phyloP scores from a whole-genome alignment of 2,888 invertebrate species.

The Allolobophora icterica region DNA sequence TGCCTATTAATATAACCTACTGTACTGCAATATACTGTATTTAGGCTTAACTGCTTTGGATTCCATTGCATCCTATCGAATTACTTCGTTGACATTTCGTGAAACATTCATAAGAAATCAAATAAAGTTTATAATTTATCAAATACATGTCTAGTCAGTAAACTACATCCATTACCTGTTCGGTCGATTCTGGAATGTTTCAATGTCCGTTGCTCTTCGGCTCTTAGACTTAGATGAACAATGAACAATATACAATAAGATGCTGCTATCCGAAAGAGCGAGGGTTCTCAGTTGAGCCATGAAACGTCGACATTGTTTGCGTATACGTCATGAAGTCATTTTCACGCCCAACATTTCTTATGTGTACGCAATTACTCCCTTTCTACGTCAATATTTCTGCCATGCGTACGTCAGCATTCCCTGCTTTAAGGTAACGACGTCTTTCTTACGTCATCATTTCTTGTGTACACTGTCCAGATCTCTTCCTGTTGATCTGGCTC shows the following conservation, averaged over 20 bases:
- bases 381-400: background rate
- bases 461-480: background rate
- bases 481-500: background rate
- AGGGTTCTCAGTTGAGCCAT: background rate
- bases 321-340: background rate
- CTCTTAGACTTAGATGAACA: background rate
- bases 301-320: background rate
- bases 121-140: background rate
- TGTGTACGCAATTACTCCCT: background rate
- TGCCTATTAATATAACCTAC: too few relatives aligned
- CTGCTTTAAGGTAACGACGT: background rate
- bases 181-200: too few relatives aligned
- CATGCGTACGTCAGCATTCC: background rate
- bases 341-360: background rate
- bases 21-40: too few relatives aligned
- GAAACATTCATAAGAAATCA: background rate
- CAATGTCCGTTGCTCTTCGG: background rate
- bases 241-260: background rate
- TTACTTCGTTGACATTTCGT: background rate
- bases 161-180: background rate
- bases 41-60: too few relatives aligned
- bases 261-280: background rate
- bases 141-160: background rate
- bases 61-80: too few relatives aligned
- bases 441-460: background rate